Percentiles rank a stretch among this genome's conserved stretches.
Conservation (phyloP, 2,888 invertebrate genomes). For the Galerucella calmariensis region DNA sequence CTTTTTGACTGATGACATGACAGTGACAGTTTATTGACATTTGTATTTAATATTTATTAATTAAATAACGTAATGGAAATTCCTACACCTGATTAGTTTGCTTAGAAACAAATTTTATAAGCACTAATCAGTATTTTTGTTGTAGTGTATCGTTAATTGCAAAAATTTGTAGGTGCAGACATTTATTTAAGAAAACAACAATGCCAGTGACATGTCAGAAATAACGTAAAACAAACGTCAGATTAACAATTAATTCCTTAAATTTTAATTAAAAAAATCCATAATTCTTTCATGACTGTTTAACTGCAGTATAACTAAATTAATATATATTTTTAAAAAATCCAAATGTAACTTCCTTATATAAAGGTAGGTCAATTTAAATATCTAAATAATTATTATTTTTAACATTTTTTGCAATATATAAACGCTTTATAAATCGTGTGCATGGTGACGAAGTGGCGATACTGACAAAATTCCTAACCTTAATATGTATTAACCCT, state of each 20-base stretch:
- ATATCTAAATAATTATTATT: not conserved
- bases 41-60: not conserved
- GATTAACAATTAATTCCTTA: constrained; percentile 42
- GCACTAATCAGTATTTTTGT: not conserved
- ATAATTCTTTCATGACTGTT: constrained; percentile 23
- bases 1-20: not conserved
- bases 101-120: not conserved
- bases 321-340: not conserved
- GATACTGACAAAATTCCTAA: not conserved
- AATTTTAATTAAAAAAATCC: constrained; percentile 38
- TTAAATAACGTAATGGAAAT: not conserved
- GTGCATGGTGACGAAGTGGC: too few relatives aligned
- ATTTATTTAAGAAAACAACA: constrained; percentile 5
- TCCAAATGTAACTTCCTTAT: constrained; percentile 10
- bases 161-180: not conserved
- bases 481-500: constrained; percentile 10
- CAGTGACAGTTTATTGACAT: not conserved
- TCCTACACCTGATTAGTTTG: not conserved
- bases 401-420: not conserved
- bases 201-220: constrained; percentile 38
- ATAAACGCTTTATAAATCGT: not conserved
- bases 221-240: constrained; percentile 47
- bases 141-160: not conserved
- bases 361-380: constrained; percentile 14
- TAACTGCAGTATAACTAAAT: constrained; percentile 19